These are phyloP conservation scores for Phengaris arion DNA, from an alignment of 2,888 invertebrate genomes.

Conservation along the genomic window DNA sequence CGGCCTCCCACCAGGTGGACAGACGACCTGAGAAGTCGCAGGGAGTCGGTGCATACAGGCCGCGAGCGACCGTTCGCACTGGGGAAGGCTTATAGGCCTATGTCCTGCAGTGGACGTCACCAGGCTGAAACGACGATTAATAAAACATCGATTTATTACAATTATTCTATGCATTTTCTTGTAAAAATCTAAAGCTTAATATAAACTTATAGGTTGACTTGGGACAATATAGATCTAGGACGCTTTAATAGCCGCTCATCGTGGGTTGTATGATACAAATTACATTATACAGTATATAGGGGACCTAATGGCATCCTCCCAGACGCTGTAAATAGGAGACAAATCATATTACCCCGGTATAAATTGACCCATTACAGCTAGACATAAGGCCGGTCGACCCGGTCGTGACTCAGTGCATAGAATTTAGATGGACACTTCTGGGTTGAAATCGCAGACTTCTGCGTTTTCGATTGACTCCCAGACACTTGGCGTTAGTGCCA, in stretches of 20 bases:
- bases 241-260: neutral
- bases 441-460: neutral
- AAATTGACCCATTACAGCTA: slow-evolving; percentile 39
- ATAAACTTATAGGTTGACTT: neutral
- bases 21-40: too few species aligned
- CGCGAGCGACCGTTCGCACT: too few species aligned
- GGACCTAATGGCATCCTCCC: slow-evolving; percentile 28
- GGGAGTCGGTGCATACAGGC: too few species aligned
- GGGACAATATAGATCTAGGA: neutral
- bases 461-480: neutral
- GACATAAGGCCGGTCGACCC: slow-evolving; percentile 31
- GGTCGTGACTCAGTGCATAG: slow-evolving; percentile 34
- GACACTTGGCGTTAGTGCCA: neutral
- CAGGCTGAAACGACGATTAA: too few species aligned
- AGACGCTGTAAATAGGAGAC: slow-evolving; percentile 31
- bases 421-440: neutral
- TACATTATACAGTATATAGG: slow-evolving; percentile 24
- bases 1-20: too few species aligned
- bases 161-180: too few species aligned
- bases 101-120: too few species aligned
- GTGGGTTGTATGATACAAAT: neutral
- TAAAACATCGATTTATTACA: too few species aligned
- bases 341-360: slow-evolving; percentile 36
- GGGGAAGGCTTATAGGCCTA: too few species aligned
- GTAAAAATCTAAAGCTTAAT: too few species aligned